These are phyloP conservation scores for Struthio camelus DNA, from an alignment of 2,113 vertebrate species.

Conservation along the genomic window DNA sequence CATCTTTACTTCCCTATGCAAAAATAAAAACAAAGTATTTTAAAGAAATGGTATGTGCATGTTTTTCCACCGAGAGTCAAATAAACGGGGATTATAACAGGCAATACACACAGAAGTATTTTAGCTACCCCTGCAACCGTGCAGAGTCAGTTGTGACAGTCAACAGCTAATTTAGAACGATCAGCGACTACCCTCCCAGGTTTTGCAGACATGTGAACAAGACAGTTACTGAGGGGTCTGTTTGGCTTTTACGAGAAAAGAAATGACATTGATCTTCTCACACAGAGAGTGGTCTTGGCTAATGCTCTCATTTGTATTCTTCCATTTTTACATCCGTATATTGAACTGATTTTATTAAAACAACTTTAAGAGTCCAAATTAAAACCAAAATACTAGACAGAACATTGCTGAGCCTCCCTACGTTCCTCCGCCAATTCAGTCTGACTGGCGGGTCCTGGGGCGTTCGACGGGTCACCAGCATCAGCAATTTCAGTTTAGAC, in stretches of 20 bases:
- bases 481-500: slow-evolving; percentile 47
- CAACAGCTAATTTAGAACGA: background rate
- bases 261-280: background rate
- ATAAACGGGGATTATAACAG: background rate
- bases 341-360: background rate
- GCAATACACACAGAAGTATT: background rate
- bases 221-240: background rate
- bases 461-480: slow-evolving; percentile 42
- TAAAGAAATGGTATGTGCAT: background rate
- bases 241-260: slow-evolving; percentile 13
- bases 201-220: background rate
- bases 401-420: background rate
- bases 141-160: background rate
- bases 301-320: background rate
- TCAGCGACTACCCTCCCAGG: background rate
- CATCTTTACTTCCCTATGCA: background rate
- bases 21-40: background rate
- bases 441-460: background rate
- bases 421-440: background rate
- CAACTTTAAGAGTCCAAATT: background rate
- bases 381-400: background rate
- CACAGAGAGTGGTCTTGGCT: background rate
- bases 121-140: background rate
- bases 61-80: background rate
- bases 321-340: background rate